Percentiles rank a stretch among this genome's conserved stretches.
These are phyloP conservation scores for Adineta ricciae DNA, from an alignment of 2,888 invertebrate species.

Conservation along the genomic window DNA sequence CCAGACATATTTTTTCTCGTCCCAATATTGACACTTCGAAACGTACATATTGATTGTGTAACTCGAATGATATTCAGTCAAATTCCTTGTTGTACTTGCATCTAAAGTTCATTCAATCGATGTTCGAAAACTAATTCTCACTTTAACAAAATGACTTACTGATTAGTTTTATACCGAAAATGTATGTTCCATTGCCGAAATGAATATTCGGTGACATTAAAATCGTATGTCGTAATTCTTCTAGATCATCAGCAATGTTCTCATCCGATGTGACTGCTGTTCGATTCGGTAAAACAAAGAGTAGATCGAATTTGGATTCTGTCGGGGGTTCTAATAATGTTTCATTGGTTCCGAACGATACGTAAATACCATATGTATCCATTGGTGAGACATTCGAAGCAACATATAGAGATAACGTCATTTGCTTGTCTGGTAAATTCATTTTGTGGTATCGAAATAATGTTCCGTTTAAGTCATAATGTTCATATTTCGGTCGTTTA, in stretches of 20 bases:
- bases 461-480: neutral
- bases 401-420: slow-evolving; percentile 41
- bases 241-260: slow-evolving; percentile 26
- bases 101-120: neutral
- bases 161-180: slow-evolving; percentile 41
- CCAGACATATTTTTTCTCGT: slow-evolving; percentile 28
- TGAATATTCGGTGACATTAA: slow-evolving; percentile 42
- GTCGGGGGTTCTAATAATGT: slow-evolving; percentile 41
- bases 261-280: neutral
- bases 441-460: slow-evolving; percentile 30
- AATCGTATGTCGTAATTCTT: slow-evolving; percentile 40
- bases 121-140: too few species aligned
- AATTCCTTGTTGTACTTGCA: neutral
- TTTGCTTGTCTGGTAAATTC: slow-evolving; percentile 40
- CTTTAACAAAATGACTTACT: slow-evolving; percentile 37
- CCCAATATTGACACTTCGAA: slow-evolving; percentile 32
- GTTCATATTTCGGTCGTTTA: slow-evolving; percentile 1
- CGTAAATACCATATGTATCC: slow-evolving; percentile 35
- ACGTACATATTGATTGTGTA: slow-evolving; percentile 25
- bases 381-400: slow-evolving; percentile 36
- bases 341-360: slow-evolving; percentile 20
- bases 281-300: slow-evolving; percentile 38
- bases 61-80: slow-evolving; percentile 13
- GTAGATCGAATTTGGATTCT: slow-evolving; percentile 41
- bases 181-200: slow-evolving; percentile 42